Evolutionary conservation across 2,888 invertebrate species (phyloP), one percentile per base, ranked within the genome.

Genomic region (Meiosimyza platycephala): DNA sequence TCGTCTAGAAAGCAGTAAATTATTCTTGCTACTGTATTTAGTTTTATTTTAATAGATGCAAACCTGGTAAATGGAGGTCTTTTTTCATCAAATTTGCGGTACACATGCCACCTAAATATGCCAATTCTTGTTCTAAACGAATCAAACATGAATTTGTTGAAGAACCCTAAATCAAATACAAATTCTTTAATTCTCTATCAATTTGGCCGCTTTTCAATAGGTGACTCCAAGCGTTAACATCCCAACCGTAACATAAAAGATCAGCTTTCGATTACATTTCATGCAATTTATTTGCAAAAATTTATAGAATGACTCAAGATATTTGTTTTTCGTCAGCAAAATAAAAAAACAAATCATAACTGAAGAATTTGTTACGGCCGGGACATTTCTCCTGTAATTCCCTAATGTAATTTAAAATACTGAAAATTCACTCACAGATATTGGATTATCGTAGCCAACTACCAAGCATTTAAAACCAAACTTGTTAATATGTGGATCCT

Each of bases 61-160:
- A 16, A 87, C 87, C 87, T 67, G 90, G 94, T 76, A 95, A 89
- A 70, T 90, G 88, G 52, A 95, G 89, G 85, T 94, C 94, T 83
- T 93, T 93, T 83, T 93, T 94, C 89, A 98, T 94, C 6, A 98
- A 91, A 80, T 95, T 93, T 13, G 96, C 93, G 16, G 96, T 94
- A 86, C 97, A 97, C 89, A 95, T 94, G 69, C 97, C 96, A 3
- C 96, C 97, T 48, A 97, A 90, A 87, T 95, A 95, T 0, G 95
- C 91, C 71, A 98, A 88, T 85, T 98, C 98, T 85, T 94, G 94
- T 88, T 98, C 98, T 73, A 98, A 88, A 76, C 94, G 93, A 76
- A 86, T 87, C 6, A 87, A 77, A 71, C 86, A 86, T 33, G 87
- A 85, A 72, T 86, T 87, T 66, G 82, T 83, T n/a, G 82, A 80